Evolutionary conservation across 2,113 vertebrate genomes (phyloP).

Genomic region (Otocyon megalotis): DNA sequence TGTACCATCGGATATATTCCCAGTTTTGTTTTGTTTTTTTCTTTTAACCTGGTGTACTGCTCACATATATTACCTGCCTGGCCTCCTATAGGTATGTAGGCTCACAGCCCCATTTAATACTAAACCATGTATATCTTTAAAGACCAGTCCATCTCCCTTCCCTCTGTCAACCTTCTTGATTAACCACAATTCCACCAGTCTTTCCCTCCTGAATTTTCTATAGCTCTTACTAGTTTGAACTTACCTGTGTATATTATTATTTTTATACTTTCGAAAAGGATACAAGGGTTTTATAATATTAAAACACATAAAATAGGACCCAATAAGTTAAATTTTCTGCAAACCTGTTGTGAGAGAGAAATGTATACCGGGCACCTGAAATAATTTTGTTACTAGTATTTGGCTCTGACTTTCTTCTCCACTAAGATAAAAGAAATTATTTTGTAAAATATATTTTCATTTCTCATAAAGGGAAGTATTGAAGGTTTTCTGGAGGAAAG

Average conservation of each 20-base stretch:
- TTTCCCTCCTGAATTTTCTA: not conserved
- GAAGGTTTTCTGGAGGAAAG: not conserved
- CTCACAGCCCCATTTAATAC: not conserved
- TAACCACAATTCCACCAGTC: not conserved
- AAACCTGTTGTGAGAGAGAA: not conserved
- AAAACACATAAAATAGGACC: not conserved
- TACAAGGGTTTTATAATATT: not conserved
- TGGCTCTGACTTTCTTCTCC: conserved; percentile 32
- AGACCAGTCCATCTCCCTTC: not conserved
- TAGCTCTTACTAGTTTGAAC: not conserved
- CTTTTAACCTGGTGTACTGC: not conserved
- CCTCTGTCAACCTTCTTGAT: not conserved
- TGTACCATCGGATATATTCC: not conserved
- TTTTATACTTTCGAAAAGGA: not conserved
- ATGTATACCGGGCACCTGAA: not conserved
- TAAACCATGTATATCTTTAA: not conserved
- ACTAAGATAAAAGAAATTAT: not conserved
- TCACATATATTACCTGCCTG: not conserved
- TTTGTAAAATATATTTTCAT: not conserved
- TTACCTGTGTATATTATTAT: not conserved
- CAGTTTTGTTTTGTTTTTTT: not conserved
- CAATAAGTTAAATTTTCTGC: not conserved
- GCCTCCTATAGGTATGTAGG: not conserved
- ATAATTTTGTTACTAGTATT: not conserved
- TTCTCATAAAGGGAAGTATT: conserved; percentile 16